These are phyloP conservation scores for Stenolophus ochropezus DNA, from an alignment of 2,888 invertebrate genomes.

Conservation along the genomic window DNA sequence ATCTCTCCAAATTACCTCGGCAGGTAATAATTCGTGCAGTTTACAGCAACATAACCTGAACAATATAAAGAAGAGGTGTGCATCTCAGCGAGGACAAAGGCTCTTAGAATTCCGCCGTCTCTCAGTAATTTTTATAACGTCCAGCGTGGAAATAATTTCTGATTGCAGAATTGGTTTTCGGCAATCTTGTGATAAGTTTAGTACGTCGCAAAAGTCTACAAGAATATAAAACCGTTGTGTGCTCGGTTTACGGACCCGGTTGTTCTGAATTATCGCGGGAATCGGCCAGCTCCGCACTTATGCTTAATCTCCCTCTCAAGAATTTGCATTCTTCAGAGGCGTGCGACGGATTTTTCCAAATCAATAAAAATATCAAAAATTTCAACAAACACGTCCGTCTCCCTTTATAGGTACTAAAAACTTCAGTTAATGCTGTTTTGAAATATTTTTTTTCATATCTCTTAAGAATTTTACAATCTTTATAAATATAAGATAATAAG, in stretches of 20 bases:
- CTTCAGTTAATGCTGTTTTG: too few relatives aligned
- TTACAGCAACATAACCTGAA: conserved; percentile 49
- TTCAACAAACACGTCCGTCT: too few relatives aligned
- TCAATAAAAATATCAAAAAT: too few relatives aligned
- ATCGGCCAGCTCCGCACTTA: conserved; percentile 39
- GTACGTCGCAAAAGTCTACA: conserved; percentile 60
- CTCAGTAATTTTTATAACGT: conserved; percentile 53
- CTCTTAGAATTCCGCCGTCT: conserved; percentile 48
- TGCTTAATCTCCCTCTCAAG: conserved; percentile 25
- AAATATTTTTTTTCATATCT: too few relatives aligned
- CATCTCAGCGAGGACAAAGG: conserved; percentile 43
- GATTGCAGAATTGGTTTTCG: conserved; percentile 59
- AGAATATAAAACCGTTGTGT: conserved; percentile 59
- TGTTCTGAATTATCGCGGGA: conserved; percentile 54
- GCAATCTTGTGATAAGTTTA: conserved; percentile 60
- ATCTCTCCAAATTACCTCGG: conserved; percentile 19
- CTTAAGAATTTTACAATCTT: too few relatives aligned
- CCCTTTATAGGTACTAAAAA: too few relatives aligned
- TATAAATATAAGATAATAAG: too few relatives aligned
- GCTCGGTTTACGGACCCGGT: conserved; percentile 51
- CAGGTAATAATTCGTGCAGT: conserved; percentile 39
- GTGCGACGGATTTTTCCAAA: background rate
- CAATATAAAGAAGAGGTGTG: conserved; percentile 52
- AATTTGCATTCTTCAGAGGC: conserved; percentile 48
- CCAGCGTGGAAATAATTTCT: conserved; percentile 52